These are phyloP conservation scores for Chiloscyllium plagiosum DNA, from an alignment of 2,113 vertebrate species.

Conservation along the genomic window DNA sequence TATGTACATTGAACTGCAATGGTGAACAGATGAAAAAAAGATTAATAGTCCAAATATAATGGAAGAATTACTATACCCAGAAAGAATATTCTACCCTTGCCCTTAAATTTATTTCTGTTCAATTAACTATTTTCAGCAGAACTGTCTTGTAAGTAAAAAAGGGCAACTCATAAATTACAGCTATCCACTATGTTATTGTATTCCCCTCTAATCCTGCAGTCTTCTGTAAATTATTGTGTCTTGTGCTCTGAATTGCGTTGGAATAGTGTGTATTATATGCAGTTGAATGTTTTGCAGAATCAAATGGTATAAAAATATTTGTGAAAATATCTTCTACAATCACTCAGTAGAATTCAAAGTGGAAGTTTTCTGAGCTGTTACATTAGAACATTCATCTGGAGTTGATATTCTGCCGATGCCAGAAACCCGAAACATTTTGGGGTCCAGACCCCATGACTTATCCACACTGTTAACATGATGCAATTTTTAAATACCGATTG, in stretches of 20 bases:
- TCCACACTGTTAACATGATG: neutral
- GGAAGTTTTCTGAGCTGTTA: neutral
- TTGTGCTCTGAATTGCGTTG: constrained; percentile 1
- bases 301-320: neutral
- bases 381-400: neutral
- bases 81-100: neutral
- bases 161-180: constrained; percentile 7
- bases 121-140: neutral
- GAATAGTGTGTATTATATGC: neutral
- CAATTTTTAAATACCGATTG: neutral
- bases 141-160: neutral
- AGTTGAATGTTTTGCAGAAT: neutral
- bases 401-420: neutral
- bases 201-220: neutral
- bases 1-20: neutral
- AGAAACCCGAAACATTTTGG: neutral
- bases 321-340: neutral
- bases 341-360: neutral
- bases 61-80: neutral
- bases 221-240: neutral
- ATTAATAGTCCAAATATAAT: neutral
- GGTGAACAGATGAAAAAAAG: neutral
- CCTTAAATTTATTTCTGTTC: neutral
- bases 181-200: neutral
- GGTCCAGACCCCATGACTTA: neutral